Conservation (phyloP, 2,113 vertebrate genomes). For the Pterocles gutturalis region DNA sequence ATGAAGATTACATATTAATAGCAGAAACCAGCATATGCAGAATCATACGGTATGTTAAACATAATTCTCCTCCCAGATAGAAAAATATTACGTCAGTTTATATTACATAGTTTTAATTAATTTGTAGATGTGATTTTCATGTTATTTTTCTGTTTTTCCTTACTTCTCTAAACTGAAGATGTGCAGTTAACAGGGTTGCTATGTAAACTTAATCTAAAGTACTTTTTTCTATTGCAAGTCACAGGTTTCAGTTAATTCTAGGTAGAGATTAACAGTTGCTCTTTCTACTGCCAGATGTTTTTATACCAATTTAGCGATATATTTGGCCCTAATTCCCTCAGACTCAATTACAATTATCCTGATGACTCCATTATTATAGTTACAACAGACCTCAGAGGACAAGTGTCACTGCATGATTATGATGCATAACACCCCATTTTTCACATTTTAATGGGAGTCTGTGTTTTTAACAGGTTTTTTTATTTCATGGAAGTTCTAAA, state of each 20-base stretch:
- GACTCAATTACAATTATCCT: background rate
- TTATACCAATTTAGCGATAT: background rate
- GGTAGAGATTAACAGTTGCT: background rate
- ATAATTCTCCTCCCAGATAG: background rate
- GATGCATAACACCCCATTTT: background rate
- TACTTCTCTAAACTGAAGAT: background rate
- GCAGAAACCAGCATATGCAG: constrained; percentile 78
- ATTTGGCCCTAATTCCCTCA: background rate
- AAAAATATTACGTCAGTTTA: background rate
- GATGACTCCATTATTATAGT: background rate
- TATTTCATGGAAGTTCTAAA: background rate
- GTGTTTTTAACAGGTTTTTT: background rate
- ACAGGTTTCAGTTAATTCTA: background rate
- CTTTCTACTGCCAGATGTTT: background rate
- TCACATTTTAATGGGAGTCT: background rate
- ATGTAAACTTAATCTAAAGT: background rate
- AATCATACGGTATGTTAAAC: constrained; percentile 53
- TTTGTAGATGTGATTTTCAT: background rate
- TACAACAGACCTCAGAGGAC: background rate
- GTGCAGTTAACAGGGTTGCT: background rate
- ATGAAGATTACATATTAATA: constrained; percentile 72
- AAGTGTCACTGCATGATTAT: background rate
- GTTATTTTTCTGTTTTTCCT: background rate
- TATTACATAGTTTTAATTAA: background rate
- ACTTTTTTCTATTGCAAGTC: background rate